Base-by-base conservation (phyloP, 2,888 invertebrate genomes). In the Athrips mouffetella region DNA sequence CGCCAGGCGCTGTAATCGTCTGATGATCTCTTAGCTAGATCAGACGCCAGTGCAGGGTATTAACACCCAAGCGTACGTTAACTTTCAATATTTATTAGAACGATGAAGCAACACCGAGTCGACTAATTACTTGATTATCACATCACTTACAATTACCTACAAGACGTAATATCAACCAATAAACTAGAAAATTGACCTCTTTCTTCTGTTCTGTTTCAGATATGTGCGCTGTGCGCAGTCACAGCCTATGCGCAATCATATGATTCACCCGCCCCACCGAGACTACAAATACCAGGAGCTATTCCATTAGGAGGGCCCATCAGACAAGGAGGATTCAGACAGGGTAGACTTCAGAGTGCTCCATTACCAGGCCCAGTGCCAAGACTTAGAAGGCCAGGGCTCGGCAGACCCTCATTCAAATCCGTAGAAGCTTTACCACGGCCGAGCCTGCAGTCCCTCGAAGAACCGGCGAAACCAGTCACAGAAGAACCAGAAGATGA, bases 401-500 rank as follows among this genome's bases (percentile, higher is more conserved):
- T 68, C 48, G 73, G 76, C 46, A 75, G 85, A 56, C 85, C 85
- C 15, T 84, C 87, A 20, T 85, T 89, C 67, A 87, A 73, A 63
- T 89, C 70, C 46, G 89, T 76, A 57, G 91, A 72, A 62, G 89
- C 75, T 11, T 70, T 81, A 11, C 86, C 84, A 3, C 74, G 83
- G 25, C 89, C 87, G 3, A 84, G 64, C 59, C 73, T 85, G 13
- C 89, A 89, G 63, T 87, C 84, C 4, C 70, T 90, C 11, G 85
- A 91, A 3, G 89, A 90, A 54, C 82, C 76, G 42, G 80, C 91
- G 10, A 91, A 92, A 58, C 93, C 93, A 1, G 93, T 93, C 5
- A 92, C 92, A 0, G 93, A 93, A 74, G 90, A 92, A 59, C 89
- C 89, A 15, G 92, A 93, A 75, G 92, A 93, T 51, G 91, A 90